Conservation (phyloP, 1,140 invertebrate genomes). For the Cardiocondyla obscurior region DNA sequence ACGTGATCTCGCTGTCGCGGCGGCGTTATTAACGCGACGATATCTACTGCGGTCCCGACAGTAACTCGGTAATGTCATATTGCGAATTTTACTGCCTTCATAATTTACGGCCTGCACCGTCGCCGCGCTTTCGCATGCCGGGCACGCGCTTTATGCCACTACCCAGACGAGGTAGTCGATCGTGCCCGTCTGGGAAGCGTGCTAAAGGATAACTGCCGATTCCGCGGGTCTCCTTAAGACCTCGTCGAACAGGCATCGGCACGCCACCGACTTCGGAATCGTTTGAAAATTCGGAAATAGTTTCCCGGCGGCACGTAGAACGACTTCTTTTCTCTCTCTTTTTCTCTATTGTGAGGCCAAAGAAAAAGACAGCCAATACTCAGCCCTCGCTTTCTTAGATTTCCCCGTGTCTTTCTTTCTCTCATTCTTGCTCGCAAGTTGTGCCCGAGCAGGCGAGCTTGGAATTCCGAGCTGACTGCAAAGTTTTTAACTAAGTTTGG, state of each 20-base stretch:
- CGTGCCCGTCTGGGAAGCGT: background rate
- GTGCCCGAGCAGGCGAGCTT: constrained; percentile 63
- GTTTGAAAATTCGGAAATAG: constrained; percentile 77
- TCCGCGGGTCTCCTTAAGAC: constrained; percentile 43
- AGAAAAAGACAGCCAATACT: constrained; percentile 33
- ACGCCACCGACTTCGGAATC: constrained; percentile 67
- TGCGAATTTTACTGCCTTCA: constrained; percentile 28
- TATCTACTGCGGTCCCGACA: background rate
- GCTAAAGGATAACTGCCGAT: constrained; percentile 54
- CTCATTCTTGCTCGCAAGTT: background rate
- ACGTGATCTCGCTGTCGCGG: background rate
- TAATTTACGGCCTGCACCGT: constrained; percentile 35
- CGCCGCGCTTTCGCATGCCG: constrained; percentile 14
- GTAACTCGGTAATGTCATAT: constrained; percentile 36
- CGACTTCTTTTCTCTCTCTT: background rate
- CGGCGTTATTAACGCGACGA: constrained; percentile 29
- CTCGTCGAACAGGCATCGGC: constrained; percentile 60
- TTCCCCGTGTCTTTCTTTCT: constrained; percentile 46
- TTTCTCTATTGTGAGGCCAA: background rate
- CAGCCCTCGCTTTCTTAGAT: constrained; percentile 20
- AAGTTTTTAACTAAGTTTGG: constrained; percentile 79
- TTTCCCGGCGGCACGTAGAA: constrained; percentile 65
- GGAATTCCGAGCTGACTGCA: constrained; percentile 76
- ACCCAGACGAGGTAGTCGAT: constrained; percentile 34
- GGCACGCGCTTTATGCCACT: constrained; percentile 25